Evolutionary conservation across 2,113 vertebrate species (phyloP).

Genomic region (Seriola aureovittata): DNA sequence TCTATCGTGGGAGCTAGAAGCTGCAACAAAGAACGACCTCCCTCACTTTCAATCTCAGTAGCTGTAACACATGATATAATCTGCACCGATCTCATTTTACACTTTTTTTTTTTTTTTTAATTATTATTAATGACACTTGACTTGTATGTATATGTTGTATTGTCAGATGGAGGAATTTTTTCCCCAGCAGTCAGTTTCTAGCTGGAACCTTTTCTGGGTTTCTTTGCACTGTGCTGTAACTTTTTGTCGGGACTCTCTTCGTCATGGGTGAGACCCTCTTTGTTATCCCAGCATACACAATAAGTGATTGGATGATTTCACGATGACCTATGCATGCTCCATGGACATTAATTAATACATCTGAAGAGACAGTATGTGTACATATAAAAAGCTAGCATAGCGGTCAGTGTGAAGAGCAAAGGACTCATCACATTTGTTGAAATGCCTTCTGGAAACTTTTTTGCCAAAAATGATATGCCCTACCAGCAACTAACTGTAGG

Average conservation of each 20-base stretch:
- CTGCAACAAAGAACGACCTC: constrained; percentile 55
- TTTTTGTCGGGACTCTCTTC: constrained; percentile 46
- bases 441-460: constrained; percentile 78
- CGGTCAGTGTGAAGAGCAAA: constrained; percentile 51
- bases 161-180: constrained; percentile 51
- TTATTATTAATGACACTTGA: constrained; percentile 55
- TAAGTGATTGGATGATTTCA: constrained; percentile 65
- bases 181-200: constrained; percentile 49
- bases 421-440: constrained; percentile 48
- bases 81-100: constrained; percentile 55
- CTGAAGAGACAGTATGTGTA: constrained; percentile 71
- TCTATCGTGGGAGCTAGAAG: constrained; percentile 61
- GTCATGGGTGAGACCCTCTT: constrained; percentile 43
- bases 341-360: constrained; percentile 79
- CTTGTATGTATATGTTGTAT: constrained; percentile 74
- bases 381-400: constrained; percentile 66
- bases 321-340: constrained; percentile 86
- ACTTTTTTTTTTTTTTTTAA: constrained; percentile 33
- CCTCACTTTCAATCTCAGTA: constrained; percentile 49
- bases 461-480: constrained; percentile 78
- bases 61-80: constrained; percentile 61
- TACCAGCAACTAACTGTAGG: constrained; percentile 80
- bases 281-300: constrained; percentile 55
- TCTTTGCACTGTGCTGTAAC: constrained; percentile 79
- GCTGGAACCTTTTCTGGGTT: constrained; percentile 37